Conservation (phyloP, 2,113 vertebrate species). For the Lophius piscatorius region DNA sequence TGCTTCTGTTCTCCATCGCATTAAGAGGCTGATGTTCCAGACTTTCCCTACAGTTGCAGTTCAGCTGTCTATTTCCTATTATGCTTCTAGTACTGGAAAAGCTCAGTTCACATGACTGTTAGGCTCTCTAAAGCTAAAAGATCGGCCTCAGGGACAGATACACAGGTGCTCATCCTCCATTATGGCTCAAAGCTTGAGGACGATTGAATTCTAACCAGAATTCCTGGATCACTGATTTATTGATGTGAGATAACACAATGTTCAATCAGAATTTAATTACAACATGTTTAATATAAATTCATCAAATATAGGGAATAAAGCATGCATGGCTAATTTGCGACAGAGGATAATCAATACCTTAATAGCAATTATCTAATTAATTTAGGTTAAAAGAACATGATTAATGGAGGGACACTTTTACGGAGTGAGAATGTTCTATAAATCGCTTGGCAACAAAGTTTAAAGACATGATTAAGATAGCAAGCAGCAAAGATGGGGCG, state of each 20-base stretch:
- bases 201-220: conserved; percentile 22
- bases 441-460: too few relatives aligned
- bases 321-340: too few relatives aligned
- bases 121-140: conserved; percentile 27
- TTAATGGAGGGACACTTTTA: too few relatives aligned
- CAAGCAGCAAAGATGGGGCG: too few relatives aligned
- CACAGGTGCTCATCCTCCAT: conserved; percentile 2
- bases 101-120: conserved; percentile 16
- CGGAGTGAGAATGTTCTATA: too few relatives aligned
- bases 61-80: neutral
- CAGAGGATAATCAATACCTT: too few relatives aligned
- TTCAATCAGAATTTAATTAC: neutral
- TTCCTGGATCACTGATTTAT: conserved; percentile 12
- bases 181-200: conserved; percentile 31
- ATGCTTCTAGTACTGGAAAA: conserved; percentile 33
- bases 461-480: too few relatives aligned
- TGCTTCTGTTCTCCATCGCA: conserved; percentile 15
- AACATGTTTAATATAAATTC: too few relatives aligned
- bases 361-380: too few relatives aligned
- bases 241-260: conserved; percentile 6
- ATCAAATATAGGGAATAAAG: too few relatives aligned
- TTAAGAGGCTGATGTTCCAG: conserved; percentile 16
- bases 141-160: conserved; percentile 26
- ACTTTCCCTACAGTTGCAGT: conserved; percentile 10
- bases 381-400: too few relatives aligned